These are phyloP conservation scores for Dreissena polymorpha DNA, from an alignment of 1,140 invertebrate genomes.

Conservation along the genomic window DNA sequence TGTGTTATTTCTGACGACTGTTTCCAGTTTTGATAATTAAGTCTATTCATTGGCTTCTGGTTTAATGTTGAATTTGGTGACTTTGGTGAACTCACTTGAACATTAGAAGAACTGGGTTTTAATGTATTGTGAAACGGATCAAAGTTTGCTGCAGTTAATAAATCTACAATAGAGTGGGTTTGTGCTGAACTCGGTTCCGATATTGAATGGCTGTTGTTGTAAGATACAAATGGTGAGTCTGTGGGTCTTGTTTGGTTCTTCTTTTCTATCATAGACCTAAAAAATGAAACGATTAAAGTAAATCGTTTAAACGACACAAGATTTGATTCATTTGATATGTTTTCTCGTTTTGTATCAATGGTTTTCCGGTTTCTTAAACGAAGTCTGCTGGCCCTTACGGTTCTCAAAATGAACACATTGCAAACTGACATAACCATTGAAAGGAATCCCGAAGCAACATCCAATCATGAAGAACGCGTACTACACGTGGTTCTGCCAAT, in stretches of 20 bases:
- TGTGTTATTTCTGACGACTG: background rate
- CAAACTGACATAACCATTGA: slow-evolving; percentile 67
- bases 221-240: background rate
- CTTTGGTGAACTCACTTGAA: no score
- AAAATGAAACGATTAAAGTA: background rate
- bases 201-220: background rate
- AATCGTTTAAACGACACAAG: background rate
- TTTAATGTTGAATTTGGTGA: no score
- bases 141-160: no score
- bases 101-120: no score
- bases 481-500: slow-evolving; percentile 63
- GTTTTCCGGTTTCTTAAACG: slow-evolving; percentile 18
- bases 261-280: background rate
- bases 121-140: no score
- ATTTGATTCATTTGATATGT: background rate
- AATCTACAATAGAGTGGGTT: no score
- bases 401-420: slow-evolving; percentile 55
- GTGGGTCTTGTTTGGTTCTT: background rate
- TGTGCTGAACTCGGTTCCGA: background rate
- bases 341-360: background rate
- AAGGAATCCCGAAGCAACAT: slow-evolving; percentile 68
- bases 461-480: slow-evolving; percentile 71
- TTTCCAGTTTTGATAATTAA: background rate
- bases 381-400: slow-evolving; percentile 54
- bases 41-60: background rate